These are phyloP conservation scores for Protodeltote pygarga DNA, from an alignment of 2,888 invertebrate species.

Conservation along the genomic window DNA sequence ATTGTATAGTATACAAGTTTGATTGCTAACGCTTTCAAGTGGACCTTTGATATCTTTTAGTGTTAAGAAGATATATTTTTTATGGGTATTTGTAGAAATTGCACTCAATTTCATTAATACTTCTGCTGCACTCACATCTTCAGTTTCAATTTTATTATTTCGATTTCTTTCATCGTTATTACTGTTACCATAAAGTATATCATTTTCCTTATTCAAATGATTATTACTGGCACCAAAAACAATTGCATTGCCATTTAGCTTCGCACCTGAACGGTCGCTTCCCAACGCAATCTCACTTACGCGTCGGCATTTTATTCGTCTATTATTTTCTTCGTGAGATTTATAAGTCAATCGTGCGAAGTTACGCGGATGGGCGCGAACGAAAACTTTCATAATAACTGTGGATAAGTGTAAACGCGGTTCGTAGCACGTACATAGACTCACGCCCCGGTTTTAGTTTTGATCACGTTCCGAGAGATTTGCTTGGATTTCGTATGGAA, in stretches of 20 bases:
- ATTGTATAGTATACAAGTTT: slow-evolving; percentile 32
- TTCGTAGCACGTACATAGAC: slow-evolving; percentile 45
- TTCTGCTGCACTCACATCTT: no score
- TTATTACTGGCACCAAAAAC: slow-evolving; percentile 3
- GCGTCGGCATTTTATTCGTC: slow-evolving; percentile 42
- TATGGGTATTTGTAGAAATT: no score
- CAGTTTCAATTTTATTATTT: background rate
- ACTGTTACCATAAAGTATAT: background rate
- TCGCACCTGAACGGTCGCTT: slow-evolving; percentile 9
- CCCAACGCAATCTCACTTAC: slow-evolving; percentile 35
- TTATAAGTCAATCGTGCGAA: slow-evolving; percentile 59
- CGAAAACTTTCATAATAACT: slow-evolving; percentile 64
- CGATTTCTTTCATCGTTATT: background rate
- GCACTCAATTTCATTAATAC: no score
- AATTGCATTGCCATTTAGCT: slow-evolving; percentile 21
- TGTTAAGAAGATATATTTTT: no score
- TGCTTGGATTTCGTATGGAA: slow-evolving; percentile 39
- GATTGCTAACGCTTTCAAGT: slow-evolving; percentile 41
- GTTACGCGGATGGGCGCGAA: slow-evolving; percentile 40
- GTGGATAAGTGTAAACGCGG: slow-evolving; percentile 46
- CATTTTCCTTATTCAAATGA: slow-evolving; percentile 2
- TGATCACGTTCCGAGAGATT: slow-evolving; percentile 45
- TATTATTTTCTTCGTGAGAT: slow-evolving; percentile 57
- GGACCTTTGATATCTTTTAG: background rate
- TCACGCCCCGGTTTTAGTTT: slow-evolving; percentile 31